phyloP scores from a whole-genome alignment of 2,888 invertebrate species.

The Thumatha senex region DNA sequence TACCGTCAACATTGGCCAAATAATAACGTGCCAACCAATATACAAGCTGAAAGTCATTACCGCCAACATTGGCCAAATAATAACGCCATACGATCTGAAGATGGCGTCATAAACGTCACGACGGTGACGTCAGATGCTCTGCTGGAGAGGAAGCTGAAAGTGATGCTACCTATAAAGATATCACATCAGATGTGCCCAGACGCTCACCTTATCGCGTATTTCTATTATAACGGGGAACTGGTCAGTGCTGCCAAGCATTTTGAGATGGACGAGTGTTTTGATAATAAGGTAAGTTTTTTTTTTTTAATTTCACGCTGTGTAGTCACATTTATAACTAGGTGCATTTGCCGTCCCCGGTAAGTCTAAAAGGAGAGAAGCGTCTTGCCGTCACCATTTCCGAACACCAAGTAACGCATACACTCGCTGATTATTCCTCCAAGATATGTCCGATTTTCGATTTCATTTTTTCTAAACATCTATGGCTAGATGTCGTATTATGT shows the following conservation, averaged over 20 bases:
- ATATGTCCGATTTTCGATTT: too few relatives aligned
- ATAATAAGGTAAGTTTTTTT: constrained; percentile 75
- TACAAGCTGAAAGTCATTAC: not conserved
- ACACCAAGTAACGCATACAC: too few relatives aligned
- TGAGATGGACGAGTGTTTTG: constrained; percentile 81
- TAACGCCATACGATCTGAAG: not conserved
- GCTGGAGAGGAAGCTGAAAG: constrained; percentile 56
- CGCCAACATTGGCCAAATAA: not conserved
- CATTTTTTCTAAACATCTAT: too few relatives aligned
- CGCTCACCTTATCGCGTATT: constrained; percentile 81
- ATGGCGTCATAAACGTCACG: not conserved
- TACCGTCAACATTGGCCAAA: not conserved
- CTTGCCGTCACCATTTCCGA: too few relatives aligned
- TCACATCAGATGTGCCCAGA: constrained; percentile 80
- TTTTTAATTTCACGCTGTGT: too few relatives aligned
- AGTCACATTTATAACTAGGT: too few relatives aligned
- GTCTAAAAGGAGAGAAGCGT: too few relatives aligned
- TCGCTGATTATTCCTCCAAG: too few relatives aligned
- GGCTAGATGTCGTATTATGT: too few relatives aligned
- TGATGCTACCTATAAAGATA: constrained; percentile 71
- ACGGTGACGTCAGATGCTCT: constrained; percentile 45
- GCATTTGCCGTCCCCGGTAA: too few relatives aligned
- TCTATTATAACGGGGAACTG: constrained; percentile 80
- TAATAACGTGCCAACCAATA: not conserved
- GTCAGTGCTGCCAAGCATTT: constrained; percentile 82